These are phyloP conservation scores for Creontiades dilutus DNA, from an alignment of 2,888 invertebrate species.

Conservation along the genomic window DNA sequence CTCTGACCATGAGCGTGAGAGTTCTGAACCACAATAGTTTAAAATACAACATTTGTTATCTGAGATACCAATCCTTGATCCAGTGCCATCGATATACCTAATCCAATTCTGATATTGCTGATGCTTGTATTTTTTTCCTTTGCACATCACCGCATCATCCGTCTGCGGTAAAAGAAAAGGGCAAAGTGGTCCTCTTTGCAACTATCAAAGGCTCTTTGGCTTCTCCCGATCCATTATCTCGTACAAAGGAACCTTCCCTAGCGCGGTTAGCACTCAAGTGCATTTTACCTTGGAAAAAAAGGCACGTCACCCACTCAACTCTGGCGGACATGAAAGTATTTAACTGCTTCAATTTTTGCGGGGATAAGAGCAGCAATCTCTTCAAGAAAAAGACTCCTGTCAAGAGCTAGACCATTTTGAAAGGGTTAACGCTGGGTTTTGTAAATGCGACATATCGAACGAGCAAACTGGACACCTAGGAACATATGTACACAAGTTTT, in stretches of 20 bases:
- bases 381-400: not conserved
- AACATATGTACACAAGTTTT: too few species aligned
- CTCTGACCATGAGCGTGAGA: too few species aligned
- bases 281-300: not conserved
- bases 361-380: constrained; percentile 37
- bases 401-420: not conserved
- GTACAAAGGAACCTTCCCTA: constrained; percentile 11
- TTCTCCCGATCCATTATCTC: constrained; percentile 9
- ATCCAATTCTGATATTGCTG: too few species aligned
- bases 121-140: too few species aligned
- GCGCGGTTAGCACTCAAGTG: constrained; percentile 34
- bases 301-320: not conserved
- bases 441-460: too few species aligned
- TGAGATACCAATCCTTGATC: too few species aligned
- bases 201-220: not conserved
- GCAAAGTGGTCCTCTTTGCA: not conserved
- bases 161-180: not conserved
- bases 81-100: too few species aligned
- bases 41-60: too few species aligned
- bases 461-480: too few species aligned
- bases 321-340: not conserved
- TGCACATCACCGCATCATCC: too few species aligned
- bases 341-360: constrained; percentile 29
- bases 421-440: not conserved
- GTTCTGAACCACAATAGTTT: too few species aligned